Conservation (phyloP, 2,113 vertebrate species). For the Cebidichthys violaceus region DNA sequence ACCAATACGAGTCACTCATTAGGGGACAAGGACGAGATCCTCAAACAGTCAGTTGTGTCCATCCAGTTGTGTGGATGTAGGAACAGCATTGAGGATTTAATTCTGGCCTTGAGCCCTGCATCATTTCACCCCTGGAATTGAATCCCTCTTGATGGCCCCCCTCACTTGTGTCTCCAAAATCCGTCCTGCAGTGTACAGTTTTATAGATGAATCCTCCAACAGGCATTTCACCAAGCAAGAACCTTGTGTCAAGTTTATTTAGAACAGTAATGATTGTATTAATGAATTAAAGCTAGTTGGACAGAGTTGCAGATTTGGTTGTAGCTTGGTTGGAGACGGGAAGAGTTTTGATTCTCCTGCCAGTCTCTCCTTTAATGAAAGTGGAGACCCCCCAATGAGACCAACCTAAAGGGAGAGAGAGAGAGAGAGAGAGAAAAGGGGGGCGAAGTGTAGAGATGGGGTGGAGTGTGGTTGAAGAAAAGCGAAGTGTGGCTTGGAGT, state of each 20-base stretch:
- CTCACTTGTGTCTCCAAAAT: slow-evolving; percentile 1
- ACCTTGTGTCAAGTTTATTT: not conserved
- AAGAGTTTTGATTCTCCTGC: slow-evolving; percentile 12
- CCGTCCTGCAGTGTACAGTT: not conserved
- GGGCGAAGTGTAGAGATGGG: slow-evolving; percentile 27
- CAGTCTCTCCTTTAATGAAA: slow-evolving; percentile 33
- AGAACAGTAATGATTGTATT: slow-evolving; percentile 32
- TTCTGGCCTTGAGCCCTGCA: not conserved
- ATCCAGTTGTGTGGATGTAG: not conserved
- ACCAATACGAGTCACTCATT: not conserved
- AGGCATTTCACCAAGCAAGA: not conserved
- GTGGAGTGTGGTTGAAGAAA: slow-evolving; percentile 27
- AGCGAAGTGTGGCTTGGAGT: slow-evolving; percentile 23
- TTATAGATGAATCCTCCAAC: slow-evolving; percentile 10
- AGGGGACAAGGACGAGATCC: not conserved
- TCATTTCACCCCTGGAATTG: not conserved
- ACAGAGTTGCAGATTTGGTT: slow-evolving; percentile 26
- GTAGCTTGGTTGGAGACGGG: slow-evolving; percentile 12
- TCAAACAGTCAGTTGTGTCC: slow-evolving; percentile 5
- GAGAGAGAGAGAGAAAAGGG: slow-evolving; percentile 10
- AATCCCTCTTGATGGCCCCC: not conserved
- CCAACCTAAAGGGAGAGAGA: slow-evolving; percentile 2
- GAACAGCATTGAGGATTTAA: not conserved
- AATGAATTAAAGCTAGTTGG: slow-evolving; percentile 31
- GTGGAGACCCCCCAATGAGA: slow-evolving; percentile 15